Percentiles rank a stretch among this genome's conserved stretches.
phyloP scores from a whole-genome alignment of 1,140 invertebrate species.

The Euwallacea fornicatus region DNA sequence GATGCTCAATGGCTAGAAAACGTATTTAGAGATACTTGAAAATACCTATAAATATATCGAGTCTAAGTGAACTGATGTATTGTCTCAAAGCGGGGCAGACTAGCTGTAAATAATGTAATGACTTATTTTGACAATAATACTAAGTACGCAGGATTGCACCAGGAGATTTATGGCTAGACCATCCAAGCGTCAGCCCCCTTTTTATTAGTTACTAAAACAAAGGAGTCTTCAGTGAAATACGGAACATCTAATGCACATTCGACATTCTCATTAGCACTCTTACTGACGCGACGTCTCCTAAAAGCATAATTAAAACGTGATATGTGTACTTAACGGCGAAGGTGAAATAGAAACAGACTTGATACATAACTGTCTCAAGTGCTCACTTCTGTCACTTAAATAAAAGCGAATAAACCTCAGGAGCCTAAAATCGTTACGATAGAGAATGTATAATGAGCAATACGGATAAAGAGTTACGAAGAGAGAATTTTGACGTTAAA shows the following conservation, averaged over 20 bases:
- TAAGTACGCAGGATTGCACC: neutral
- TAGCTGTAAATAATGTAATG: constrained; percentile 15
- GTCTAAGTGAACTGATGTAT: constrained; percentile 21
- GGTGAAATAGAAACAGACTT: constrained; percentile 32
- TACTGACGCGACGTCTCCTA: constrained; percentile 38
- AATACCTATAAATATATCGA: constrained; percentile 34
- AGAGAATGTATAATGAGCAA: no score
- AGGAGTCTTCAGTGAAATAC: neutral
- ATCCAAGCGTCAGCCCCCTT: neutral
- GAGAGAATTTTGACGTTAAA: no score
- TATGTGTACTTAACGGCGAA: constrained; percentile 47
- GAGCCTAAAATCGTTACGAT: no score
- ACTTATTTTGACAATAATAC: constrained; percentile 14
- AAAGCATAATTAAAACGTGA: constrained; percentile 50
- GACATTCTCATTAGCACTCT: constrained; percentile 37
- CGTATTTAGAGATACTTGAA: constrained; percentile 35
- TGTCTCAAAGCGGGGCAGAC: constrained; percentile 2
- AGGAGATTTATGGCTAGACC: neutral
- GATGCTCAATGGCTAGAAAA: constrained; percentile 35
- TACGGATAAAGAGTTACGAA: no score
- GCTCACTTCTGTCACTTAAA: no score
- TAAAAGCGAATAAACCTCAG: no score
- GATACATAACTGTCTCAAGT: no score
- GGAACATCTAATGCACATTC: neutral
- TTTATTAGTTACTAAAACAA: neutral